A percentile compares a stretch with the other conserved stretches of the same genome.
Evolutionary conservation across 2,797 vertebrate species (phyloP).

Genomic region (Cossypha dichroa): DNA sequence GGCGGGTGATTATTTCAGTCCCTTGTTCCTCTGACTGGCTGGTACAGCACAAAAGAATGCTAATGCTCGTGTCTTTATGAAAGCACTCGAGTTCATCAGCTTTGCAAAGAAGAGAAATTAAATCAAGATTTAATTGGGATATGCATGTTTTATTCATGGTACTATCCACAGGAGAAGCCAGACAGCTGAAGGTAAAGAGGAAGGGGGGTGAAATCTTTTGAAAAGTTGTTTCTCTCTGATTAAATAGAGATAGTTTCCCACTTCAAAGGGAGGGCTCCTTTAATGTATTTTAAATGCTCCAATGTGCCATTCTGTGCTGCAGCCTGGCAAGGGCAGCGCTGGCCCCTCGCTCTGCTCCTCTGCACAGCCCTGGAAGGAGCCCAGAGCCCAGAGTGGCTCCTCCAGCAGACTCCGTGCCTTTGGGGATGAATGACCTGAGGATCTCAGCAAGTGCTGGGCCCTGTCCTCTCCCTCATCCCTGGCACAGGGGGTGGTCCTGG

Average conservation of each 20-base stretch:
- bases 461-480: rapidly evolving
- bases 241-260: slow-evolving; percentile 81
- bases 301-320: neutral
- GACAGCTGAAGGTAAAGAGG: slow-evolving; percentile 79
- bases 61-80: slow-evolving; percentile 83
- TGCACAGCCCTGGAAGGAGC: neutral
- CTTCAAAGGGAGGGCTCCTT: slow-evolving; percentile 80
- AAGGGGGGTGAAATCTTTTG: slow-evolving; percentile 65
- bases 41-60: slow-evolving; percentile 86
- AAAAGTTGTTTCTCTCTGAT: slow-evolving; percentile 85
- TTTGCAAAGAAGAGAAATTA: slow-evolving; percentile 88
- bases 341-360: neutral
- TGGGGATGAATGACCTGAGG: rapidly evolving
- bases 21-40: slow-evolving; percentile 77
- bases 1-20: slow-evolving; percentile 75
- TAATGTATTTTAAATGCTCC: slow-evolving; percentile 83
- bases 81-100: slow-evolving; percentile 88
- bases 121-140: slow-evolving; percentile 89
- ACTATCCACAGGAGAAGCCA: slow-evolving; percentile 84
- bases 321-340: neutral
- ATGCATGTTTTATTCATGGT: slow-evolving; percentile 87
- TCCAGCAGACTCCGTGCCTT: rapidly evolving
- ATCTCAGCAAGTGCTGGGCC: rapidly evolving
- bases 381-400: rapidly evolving
- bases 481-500: rapidly evolving